Evolutionary conservation across 2,888 invertebrate species (phyloP), one percentile per base, ranked within the genome.

Genomic region (Gnatocerus cornutus): DNA sequence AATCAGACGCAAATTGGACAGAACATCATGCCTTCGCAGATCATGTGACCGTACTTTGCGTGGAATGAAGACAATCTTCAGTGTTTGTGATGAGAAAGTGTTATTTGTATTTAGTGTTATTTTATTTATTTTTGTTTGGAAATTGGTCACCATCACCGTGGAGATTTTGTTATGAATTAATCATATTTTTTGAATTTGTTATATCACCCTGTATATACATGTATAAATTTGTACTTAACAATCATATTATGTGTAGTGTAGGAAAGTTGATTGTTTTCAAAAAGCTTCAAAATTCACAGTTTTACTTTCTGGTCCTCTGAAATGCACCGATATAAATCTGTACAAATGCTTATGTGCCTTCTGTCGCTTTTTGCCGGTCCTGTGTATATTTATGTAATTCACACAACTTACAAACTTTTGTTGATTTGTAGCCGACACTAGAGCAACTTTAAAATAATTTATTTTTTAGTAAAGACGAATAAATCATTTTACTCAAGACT

Each of bases 291-390:
- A 46, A 7, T 10, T n/a, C n/a, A n/a, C n/a, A n/a, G n/a, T n/a
- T n/a, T n/a, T 21, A 8, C 14, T 21, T 21, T 4, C 1, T 21
- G 21, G 21, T n/a, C n/a, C n/a, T n/a, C n/a, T n/a, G n/a, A n/a
- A n/a, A 21, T 21, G 55, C 37, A 56, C n/a, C 41, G 41, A 7
- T 46, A 37, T 50, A 50, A 63, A 63, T 53, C 41, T 63, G 63
- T 63, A 63, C 63, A 63, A 63, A 63, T 41, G 30, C 52, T 43
- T 63, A 63, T 63, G 63, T 52, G 63, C 63, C 53, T 63, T 52
- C 63, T 62, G 63, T 63, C 52, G 53, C 52, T 63, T 63, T 13
- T 21, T 53, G 46, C 46, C 59, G 10, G 29, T 46, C 29, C 13
- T 27, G 12, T 61, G 48, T 61, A 61, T 33, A 61, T 61, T n/a